Conservation (phyloP, 2,797 vertebrate genomes). For the Tokudaia muenninki region DNA sequence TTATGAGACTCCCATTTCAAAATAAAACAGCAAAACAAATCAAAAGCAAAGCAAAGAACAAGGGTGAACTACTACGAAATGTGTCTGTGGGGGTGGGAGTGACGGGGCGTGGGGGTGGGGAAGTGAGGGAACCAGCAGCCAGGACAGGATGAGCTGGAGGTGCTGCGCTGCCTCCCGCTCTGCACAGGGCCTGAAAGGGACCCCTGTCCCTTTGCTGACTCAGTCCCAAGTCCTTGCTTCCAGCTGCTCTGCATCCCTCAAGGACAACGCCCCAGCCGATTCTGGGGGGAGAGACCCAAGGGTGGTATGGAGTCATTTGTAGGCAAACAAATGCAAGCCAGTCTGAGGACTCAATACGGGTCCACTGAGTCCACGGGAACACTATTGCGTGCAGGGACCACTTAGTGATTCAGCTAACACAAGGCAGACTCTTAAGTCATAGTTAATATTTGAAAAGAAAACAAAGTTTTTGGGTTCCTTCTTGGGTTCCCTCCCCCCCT, state of each 20-base stretch:
- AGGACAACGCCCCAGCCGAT: not conserved
- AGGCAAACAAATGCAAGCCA: not conserved
- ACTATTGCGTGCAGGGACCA: not conserved
- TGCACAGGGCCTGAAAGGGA: not conserved
- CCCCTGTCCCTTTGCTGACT: not conserved
- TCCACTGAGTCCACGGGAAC: not conserved
- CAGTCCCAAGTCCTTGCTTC: not conserved
- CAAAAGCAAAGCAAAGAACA: not conserved
- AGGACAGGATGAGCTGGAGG: not conserved
- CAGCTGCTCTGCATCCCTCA: not conserved
- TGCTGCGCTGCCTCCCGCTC: not conserved
- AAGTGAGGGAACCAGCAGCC: not conserved
- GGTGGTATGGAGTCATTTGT: not conserved
- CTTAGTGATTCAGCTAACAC: not conserved
- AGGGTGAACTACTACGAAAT: not conserved
- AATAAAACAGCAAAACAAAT: not conserved
- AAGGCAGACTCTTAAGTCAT: not conserved
- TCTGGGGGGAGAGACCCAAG: not conserved
- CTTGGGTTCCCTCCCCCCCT: not conserved
- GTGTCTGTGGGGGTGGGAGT: not conserved
- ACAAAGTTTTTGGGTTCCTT: not conserved
- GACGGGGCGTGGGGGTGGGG: not conserved
- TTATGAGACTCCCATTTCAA: not conserved
- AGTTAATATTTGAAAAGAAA: not conserved
- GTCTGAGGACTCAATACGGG: not conserved